phyloP scores from a whole-genome alignment of 2,113 vertebrate species.

The Nesoenas mayeri region DNA sequence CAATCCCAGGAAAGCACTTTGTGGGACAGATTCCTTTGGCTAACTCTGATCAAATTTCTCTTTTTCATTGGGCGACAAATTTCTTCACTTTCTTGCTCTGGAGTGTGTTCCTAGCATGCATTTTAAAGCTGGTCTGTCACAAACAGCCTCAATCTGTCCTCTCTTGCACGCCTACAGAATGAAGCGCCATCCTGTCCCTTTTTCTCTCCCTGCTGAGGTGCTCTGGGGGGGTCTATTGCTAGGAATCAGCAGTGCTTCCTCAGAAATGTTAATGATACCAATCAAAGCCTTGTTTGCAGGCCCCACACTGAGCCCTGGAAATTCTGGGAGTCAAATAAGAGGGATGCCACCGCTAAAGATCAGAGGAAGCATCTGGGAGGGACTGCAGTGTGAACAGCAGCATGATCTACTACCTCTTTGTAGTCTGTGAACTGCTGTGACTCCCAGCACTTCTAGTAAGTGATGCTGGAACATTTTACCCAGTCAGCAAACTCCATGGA shows the following conservation, averaged over 20 bases:
- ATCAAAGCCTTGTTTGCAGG: slow-evolving; percentile 49
- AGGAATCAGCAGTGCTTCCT: slow-evolving; percentile 35
- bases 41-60: slow-evolving; percentile 36
- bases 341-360: slow-evolving; percentile 43
- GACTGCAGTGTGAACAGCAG: slow-evolving; percentile 24
- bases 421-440: neutral
- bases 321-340: slow-evolving; percentile 55
- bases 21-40: slow-evolving; percentile 50
- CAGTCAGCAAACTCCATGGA: slow-evolving; percentile 42
- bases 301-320: slow-evolving; percentile 41
- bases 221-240: slow-evolving; percentile 46
- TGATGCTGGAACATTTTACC: slow-evolving; percentile 43
- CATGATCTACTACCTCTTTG: slow-evolving; percentile 48
- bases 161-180: neutral
- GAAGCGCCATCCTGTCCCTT: neutral
- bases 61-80: slow-evolving; percentile 29
- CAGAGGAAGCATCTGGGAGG: slow-evolving; percentile 49
- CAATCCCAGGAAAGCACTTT: slow-evolving; percentile 58
- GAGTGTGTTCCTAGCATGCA: neutral
- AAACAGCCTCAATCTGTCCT: neutral
- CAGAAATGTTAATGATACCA: slow-evolving; percentile 57
- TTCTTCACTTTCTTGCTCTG: slow-evolving; percentile 53
- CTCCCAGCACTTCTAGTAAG: slow-evolving; percentile 53
- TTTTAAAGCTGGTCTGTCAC: slow-evolving; percentile 8
- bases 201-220: slow-evolving; percentile 33